Evolutionary conservation across 2,797 vertebrate genomes (phyloP).

Genomic region (Alauda arvensis): DNA sequence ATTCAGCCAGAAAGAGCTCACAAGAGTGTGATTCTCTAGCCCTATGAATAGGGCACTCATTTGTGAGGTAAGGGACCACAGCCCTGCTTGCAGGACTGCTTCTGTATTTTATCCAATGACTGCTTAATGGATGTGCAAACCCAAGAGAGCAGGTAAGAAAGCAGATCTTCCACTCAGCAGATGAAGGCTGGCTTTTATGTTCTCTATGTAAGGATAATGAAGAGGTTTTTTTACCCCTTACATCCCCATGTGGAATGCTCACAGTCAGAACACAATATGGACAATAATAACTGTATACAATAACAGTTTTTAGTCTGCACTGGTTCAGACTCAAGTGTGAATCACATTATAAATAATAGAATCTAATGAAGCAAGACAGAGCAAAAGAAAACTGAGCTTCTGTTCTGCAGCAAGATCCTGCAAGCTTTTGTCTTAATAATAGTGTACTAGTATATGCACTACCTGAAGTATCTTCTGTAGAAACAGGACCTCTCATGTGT

Average conservation of each 20-base stretch:
- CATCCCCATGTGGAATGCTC: neutral
- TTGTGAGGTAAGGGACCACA: neutral
- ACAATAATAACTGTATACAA: neutral
- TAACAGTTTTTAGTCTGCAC: neutral
- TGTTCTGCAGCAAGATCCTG: neutral
- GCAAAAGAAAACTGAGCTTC: neutral
- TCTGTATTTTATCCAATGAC: slow-evolving; percentile 36
- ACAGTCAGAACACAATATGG: neutral
- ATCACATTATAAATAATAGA: slow-evolving; percentile 25
- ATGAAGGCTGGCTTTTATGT: slow-evolving; percentile 18
- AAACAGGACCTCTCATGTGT: neutral
- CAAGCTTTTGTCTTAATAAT: neutral
- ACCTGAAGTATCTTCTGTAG: neutral
- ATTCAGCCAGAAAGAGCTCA: neutral
- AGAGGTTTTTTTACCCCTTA: neutral
- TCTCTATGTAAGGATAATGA: neutral
- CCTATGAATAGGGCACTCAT: neutral
- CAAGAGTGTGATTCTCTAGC: neutral
- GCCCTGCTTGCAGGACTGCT: neutral
- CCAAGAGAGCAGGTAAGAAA: slow-evolving; percentile 27
- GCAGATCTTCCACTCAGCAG: slow-evolving; percentile 5
- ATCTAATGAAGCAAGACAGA: neutral
- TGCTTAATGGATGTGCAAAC: slow-evolving; percentile 24
- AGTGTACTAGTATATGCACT: neutral
- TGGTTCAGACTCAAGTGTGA: neutral